These are phyloP conservation scores for Lithodes maja DNA, from an alignment of 2,888 invertebrate genomes.

Conservation along the genomic window DNA sequence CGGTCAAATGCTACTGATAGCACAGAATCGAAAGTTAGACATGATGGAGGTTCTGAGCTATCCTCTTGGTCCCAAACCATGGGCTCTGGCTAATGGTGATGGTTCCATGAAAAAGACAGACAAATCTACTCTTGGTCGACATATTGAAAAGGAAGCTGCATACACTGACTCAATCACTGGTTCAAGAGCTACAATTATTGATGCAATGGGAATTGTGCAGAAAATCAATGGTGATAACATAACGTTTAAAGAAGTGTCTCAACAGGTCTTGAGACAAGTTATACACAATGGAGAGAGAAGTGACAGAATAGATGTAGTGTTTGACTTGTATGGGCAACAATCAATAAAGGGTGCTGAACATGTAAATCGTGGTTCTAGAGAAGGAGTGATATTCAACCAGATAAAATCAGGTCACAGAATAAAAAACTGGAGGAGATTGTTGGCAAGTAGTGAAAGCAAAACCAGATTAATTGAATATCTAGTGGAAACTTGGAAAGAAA, in stretches of 20 bases:
- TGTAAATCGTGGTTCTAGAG: background rate
- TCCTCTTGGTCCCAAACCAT: conserved; percentile 27
- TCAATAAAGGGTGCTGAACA: conserved; percentile 36
- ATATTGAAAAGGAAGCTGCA: too few relatives aligned
- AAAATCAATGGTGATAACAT: background rate
- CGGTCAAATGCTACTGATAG: conserved; percentile 19
- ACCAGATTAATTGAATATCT: background rate
- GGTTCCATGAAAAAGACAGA: conserved; percentile 7
- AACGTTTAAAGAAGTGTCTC: conserved; percentile 23
- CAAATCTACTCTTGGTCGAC: background rate
- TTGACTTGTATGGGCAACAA: conserved; percentile 12
- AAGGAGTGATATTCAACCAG: background rate
- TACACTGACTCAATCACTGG: background rate
- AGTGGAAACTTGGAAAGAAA: conserved; percentile 20
- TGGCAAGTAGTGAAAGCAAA: conserved; percentile 23
- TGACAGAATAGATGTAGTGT: conserved; percentile 11
- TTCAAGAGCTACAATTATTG: conserved; percentile 3
- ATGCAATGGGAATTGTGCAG: conserved; percentile 24
- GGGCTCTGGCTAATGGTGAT: conserved; percentile 18
- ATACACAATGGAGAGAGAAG: background rate
- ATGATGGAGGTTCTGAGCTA: conserved; percentile 7
- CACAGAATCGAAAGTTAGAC: conserved; percentile 6
- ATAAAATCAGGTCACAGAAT: conserved; percentile 30
- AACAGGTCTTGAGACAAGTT: background rate
- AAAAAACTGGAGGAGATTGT: conserved; percentile 24